Conservation (phyloP, 1,140 invertebrate species). For the Archegozetes longisetosus region DNA sequence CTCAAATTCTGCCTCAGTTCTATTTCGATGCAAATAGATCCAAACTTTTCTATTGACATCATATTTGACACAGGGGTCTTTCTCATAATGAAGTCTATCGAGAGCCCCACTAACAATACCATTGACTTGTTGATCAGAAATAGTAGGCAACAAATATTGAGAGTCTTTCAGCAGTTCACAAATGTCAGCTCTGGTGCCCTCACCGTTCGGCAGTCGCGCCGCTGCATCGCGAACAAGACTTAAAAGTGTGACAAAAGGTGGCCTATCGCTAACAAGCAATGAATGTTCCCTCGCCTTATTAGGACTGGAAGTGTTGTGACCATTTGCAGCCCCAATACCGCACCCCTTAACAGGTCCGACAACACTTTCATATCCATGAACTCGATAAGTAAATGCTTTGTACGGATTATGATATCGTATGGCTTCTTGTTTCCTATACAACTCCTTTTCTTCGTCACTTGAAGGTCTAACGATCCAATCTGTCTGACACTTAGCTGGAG, state of each 20-base stretch:
- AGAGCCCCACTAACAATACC: constrained; percentile 74
- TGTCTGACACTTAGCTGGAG: constrained; percentile 40
- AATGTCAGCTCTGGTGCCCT: constrained; percentile 78
- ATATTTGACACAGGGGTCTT: constrained; percentile 78
- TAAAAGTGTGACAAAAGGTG: constrained; percentile 77
- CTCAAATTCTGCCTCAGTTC: constrained; percentile 57
- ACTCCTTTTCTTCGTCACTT: constrained; percentile 52
- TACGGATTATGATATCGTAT: constrained; percentile 63
- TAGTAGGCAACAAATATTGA: constrained; percentile 57
- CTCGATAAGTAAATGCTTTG: constrained; percentile 62
- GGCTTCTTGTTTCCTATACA: constrained; percentile 57
- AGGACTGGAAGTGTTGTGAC: constrained; percentile 16
- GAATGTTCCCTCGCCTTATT: constrained; percentile 62
- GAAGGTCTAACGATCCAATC: constrained; percentile 63
- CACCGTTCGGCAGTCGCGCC: constrained; percentile 72
- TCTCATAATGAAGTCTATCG: constrained; percentile 69
- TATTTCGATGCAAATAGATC: constrained; percentile 68
- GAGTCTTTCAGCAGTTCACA: constrained; percentile 65
- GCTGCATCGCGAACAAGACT: constrained; percentile 67
- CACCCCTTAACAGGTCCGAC: constrained; percentile 79
- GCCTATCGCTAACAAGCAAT: constrained; percentile 59
- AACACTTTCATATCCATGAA: constrained; percentile 69
- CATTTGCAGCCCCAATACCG: constrained; percentile 40
- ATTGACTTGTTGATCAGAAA: constrained; percentile 47
- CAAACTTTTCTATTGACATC: constrained; percentile 73